Evolutionary conservation across 2,888 invertebrate genomes (phyloP).

Genomic region (Ferdinandea cuprea): DNA sequence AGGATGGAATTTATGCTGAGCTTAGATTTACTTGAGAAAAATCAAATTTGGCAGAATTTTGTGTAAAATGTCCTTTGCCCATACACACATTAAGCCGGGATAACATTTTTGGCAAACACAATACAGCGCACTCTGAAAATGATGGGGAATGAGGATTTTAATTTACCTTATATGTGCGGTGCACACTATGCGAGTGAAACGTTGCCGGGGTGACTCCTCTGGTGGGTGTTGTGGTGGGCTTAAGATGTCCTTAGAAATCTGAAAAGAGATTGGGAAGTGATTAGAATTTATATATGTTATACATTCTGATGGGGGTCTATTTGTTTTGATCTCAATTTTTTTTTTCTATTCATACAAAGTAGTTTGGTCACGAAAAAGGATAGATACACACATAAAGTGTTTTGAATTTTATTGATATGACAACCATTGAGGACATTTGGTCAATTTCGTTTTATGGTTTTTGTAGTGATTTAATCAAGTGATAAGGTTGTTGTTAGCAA

Average conservation of each 20-base stretch:
- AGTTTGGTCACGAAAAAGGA: neutral
- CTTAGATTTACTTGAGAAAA: slow-evolving; percentile 72
- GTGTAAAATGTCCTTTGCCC: slow-evolving; percentile 53
- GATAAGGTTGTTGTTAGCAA: slow-evolving; percentile 66
- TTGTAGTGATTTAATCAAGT: slow-evolving; percentile 72
- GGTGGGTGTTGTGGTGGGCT: slow-evolving; percentile 15
- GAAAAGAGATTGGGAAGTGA: slow-evolving; percentile 72
- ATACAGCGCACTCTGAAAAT: neutral
- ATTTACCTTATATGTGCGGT: slow-evolving; percentile 63
- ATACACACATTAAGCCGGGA: slow-evolving; percentile 31
- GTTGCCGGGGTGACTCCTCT: neutral
- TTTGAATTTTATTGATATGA: slow-evolving; percentile 71
- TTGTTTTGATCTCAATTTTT: slow-evolving; percentile 14
- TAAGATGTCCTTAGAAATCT: slow-evolving; percentile 62
- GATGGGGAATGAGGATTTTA: slow-evolving; percentile 19
- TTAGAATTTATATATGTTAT: slow-evolving; percentile 66
- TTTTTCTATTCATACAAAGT: slow-evolving; percentile 15
- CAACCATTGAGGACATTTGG: slow-evolving; percentile 63
- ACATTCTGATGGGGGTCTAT: slow-evolving; percentile 16
- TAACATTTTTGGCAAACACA: slow-evolving; percentile 53
- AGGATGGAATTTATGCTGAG: slow-evolving; percentile 68
- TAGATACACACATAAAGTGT: slow-evolving; percentile 33
- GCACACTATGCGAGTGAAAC: slow-evolving; percentile 29
- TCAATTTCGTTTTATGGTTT: slow-evolving; percentile 67
- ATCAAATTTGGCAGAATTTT: slow-evolving; percentile 69